Evolutionary conservation across 2,113 vertebrate species (phyloP), one percentile per base, ranked within the genome.

Genomic region (Oostethus manadensis): DNA sequence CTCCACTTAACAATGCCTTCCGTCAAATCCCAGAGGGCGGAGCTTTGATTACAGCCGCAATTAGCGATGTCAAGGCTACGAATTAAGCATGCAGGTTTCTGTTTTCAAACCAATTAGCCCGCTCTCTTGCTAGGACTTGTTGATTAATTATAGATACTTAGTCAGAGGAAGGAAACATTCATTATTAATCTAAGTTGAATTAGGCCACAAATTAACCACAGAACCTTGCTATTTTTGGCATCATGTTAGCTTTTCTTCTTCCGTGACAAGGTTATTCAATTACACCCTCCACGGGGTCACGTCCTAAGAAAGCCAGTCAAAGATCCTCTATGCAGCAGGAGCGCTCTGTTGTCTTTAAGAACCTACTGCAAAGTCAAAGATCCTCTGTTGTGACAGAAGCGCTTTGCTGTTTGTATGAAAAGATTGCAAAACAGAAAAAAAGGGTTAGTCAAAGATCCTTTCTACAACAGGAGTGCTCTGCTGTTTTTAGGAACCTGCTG

Each of bases 121-220:
- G 82, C 91, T 84, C 88, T 90, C 88, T 85, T 57, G 84, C 93
- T 93, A 94, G 92, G 94, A 96, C 95, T 93, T 93, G 92, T 94
- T 96, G 94, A 96, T 98, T 98, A 98, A 98, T 98, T 98, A 98
- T 93, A 93, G 93, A 95, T 98, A 97, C 95, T 96, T 95, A 94
- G 93, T 92, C 93, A 92, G 92, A 46, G 92, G 93, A 96, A 93
- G 91, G 90, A 92, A 89, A 92, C 91, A 93, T 94, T 96, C 94
- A 96, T 97, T 95, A 95, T 95, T 93, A 93, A 97, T 96, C 93
- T 93, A 90, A 94, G 93, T 89, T 90, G 94, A 98, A 95, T 94
- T 89, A 93, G 91, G 92, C 89, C 86, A 87, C 87, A 88, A 96
- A 97, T 96, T 94, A 97, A 93, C 83, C 87, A 88, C 90, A 91